A percentile compares a stretch with the other conserved stretches of the same genome.
Evolutionary conservation across 64 coral and sea anemone genomes (phyloP).

Genomic region (Pachyseris speciosa): DNA sequence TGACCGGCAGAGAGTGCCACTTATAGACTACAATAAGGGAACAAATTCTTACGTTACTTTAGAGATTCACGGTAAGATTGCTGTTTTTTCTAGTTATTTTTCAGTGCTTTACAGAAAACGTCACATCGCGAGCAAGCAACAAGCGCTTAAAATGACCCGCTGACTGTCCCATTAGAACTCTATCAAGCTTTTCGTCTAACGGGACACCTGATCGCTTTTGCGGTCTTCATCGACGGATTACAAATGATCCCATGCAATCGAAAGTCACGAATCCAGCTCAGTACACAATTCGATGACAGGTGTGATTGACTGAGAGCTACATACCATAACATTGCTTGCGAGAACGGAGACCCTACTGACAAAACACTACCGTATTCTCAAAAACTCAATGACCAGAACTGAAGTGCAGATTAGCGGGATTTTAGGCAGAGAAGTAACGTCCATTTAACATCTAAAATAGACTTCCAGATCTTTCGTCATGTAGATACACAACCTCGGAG

Average conservation of each 20-base stretch:
- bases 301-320: constrained; percentile 31
- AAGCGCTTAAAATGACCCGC: background rate
- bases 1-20: background rate
- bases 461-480: background rate
- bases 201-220: background rate
- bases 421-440: background rate
- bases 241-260: background rate
- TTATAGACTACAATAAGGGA: background rate
- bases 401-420: background rate
- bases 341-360: background rate
- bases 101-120: background rate
- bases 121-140: too few relatives aligned
- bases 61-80: background rate
- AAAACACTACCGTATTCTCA: background rate
- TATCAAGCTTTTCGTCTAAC: background rate
- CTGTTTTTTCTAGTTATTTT: background rate
- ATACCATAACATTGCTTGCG: constrained; percentile 19
- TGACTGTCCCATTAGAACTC: background rate
- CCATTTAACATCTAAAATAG: background rate
- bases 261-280: constrained; percentile 1
- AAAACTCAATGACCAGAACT: background rate
- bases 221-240: background rate
- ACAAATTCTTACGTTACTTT: background rate
- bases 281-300: background rate
- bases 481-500: background rate